Evolutionary conservation across 2,113 vertebrate genomes (phyloP).

Genomic region (Chionomys nivalis): DNA sequence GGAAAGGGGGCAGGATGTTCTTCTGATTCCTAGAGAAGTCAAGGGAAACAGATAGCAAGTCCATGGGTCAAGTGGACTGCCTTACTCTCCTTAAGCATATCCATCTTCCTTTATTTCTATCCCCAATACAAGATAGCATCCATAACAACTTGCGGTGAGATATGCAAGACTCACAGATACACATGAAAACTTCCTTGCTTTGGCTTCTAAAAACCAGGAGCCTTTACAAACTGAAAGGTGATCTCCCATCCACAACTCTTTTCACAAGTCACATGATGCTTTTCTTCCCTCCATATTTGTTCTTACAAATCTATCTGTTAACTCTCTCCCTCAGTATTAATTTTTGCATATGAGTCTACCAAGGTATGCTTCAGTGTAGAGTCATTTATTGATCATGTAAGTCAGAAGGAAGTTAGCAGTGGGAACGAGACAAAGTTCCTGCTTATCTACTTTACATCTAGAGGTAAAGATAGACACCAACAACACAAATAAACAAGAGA

Average conservation of each 20-base stretch:
- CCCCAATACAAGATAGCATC: neutral
- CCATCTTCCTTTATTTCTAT: neutral
- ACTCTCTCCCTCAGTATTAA: neutral
- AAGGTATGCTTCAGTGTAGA: neutral
- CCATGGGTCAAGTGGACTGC: neutral
- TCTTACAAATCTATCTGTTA: slow-evolving; percentile 23
- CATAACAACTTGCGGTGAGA: neutral
- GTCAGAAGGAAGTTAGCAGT: neutral
- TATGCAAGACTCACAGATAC: neutral
- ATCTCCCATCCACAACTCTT: neutral
- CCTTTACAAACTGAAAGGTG: neutral
- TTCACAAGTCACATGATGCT: neutral
- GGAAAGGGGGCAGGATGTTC: neutral
- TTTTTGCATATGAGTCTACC: slow-evolving; percentile 1
- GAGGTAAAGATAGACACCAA: slow-evolving; percentile 6
- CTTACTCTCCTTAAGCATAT: neutral
- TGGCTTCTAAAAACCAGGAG: neutral
- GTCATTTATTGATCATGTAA: neutral
- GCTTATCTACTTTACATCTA: neutral
- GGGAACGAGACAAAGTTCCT: neutral
- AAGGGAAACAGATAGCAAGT: neutral
- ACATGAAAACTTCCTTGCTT: neutral
- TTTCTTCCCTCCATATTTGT: neutral
- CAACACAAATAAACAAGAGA: neutral
- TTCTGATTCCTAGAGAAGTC: slow-evolving; percentile 34